Conservation (phyloP, 2,888 invertebrate species). For the Pemphredon lugubris region DNA sequence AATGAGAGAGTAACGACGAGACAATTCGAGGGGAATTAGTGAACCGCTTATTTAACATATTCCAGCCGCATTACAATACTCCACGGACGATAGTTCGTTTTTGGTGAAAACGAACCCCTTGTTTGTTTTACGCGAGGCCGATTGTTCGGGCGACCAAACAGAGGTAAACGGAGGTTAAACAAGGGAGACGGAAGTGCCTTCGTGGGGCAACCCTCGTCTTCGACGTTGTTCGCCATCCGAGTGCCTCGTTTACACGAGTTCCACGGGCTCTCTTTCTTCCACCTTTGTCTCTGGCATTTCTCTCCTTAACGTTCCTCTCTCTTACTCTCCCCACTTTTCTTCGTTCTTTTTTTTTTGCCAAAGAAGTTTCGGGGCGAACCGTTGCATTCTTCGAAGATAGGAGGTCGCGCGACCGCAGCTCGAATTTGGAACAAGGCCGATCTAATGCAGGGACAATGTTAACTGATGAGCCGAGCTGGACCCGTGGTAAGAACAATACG, state of each 20-base stretch:
- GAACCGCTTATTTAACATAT: constrained; percentile 1
- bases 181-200: constrained; percentile 46
- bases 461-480: constrained; percentile 70
- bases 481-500: constrained; percentile 69
- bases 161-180: constrained; percentile 53
- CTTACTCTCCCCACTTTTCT: neutral
- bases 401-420: constrained; percentile 61
- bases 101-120: constrained; percentile 44
- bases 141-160: constrained; percentile 48
- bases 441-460: constrained; percentile 73
- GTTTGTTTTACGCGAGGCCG: constrained; percentile 55
- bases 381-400: constrained; percentile 54
- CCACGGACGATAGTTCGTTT: constrained; percentile 12
- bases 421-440: constrained; percentile 72
- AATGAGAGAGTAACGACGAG: constrained; percentile 2
- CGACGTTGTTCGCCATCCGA: constrained; percentile 44
- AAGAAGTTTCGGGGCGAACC: constrained; percentile 13
- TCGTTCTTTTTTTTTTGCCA: neutral
- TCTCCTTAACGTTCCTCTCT: neutral
- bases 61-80: constrained; percentile 17
- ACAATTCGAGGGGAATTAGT: constrained; percentile 23
- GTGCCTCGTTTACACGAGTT: constrained; percentile 60
- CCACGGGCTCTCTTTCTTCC: constrained; percentile 23
- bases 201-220: constrained; percentile 34
- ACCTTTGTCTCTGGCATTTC: constrained; percentile 15